Base-by-base conservation (phyloP, 2,888 invertebrate species). In the Temnothorax ravouxi region DNA sequence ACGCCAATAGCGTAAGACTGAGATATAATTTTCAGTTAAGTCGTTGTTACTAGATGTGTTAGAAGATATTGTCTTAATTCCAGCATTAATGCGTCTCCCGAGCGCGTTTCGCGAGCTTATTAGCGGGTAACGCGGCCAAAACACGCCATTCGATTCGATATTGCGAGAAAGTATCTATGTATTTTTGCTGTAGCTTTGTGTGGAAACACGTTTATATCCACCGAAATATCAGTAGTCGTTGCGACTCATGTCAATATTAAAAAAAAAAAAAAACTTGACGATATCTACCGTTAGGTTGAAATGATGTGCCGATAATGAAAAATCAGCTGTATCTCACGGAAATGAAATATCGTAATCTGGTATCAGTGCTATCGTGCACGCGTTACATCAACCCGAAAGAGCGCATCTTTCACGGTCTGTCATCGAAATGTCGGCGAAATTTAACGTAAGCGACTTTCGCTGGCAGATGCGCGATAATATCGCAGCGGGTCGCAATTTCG, bases 1-100 rank as follows among this genome's bases (percentile, higher is more conserved):
- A 74, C 72, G 84, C 87, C 90, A 89, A 84, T 84, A 88, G 87
- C 86, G 89, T 86, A 87, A 86, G 84, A 59, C 72, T 38, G 38
- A 59, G 44, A 59, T 47, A 34, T 66, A 38, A 59, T 44, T 71
- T 71, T 59, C 29, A 44, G 25, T 59, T 25, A 8, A 21, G 9
- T 64, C 41, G 41, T 44, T 41, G 34, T 34, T 34, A 34, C 34
- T 56, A 15, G 8, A 59, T 25, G 15, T 8, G 15, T 8, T 13
- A 6, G 11, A 52, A 9, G 44, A n/a, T 8, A 77, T 25, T 29
- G 38, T 15, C 6, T 9, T 29, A 44, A 56, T 29, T 74, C 18
- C 41, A 11, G 1, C 4, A 47, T 44, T 50, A 75, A 47, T 52
- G 18, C 52, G 21, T 64, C 21, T n/a, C 2, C 54, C 52, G 8